These are phyloP conservation scores for Lytechinus variegatus DNA, from an alignment of 35 echinoderm and acorn worm genomes.

Conservation along the genomic window DNA sequence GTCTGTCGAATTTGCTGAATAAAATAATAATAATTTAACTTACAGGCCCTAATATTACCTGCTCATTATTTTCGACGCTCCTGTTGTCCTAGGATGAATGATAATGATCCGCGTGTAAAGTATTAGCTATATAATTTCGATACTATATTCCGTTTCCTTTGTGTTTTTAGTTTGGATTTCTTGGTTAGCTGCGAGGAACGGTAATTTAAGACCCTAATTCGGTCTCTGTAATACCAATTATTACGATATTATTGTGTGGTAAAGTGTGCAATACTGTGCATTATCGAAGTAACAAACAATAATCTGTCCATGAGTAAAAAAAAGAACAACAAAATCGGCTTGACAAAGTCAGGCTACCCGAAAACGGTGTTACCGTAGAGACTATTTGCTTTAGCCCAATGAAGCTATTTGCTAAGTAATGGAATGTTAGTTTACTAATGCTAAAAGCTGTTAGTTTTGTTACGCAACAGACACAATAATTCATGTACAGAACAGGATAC, in stretches of 20 bases:
- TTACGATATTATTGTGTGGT: not conserved
- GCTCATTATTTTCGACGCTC: too few species aligned
- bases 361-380: not conserved
- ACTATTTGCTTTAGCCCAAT: not conserved
- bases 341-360: not conserved
- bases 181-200: too few species aligned
- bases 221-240: too few species aligned
- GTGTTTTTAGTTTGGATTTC: too few species aligned
- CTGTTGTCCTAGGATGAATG: too few species aligned
- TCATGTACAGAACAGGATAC: not conserved
- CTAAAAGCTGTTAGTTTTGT: not conserved
- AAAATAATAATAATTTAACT: too few species aligned
- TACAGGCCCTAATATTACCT: too few species aligned
- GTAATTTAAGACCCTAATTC: too few species aligned
- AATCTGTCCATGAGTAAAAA: not conserved
- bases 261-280: not conserved
- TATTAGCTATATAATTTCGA: too few species aligned
- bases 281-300: not conserved
- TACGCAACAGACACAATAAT: not conserved
- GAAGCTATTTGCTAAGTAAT: not conserved
- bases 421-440: slow-evolving; percentile 4
- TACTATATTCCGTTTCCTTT: too few species aligned
- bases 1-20: too few species aligned
- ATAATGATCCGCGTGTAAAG: too few species aligned
- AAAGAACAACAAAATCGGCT: not conserved